These are phyloP conservation scores for Xestia sexstrigata DNA, from an alignment of 2,888 invertebrate genomes.

Conservation along the genomic window DNA sequence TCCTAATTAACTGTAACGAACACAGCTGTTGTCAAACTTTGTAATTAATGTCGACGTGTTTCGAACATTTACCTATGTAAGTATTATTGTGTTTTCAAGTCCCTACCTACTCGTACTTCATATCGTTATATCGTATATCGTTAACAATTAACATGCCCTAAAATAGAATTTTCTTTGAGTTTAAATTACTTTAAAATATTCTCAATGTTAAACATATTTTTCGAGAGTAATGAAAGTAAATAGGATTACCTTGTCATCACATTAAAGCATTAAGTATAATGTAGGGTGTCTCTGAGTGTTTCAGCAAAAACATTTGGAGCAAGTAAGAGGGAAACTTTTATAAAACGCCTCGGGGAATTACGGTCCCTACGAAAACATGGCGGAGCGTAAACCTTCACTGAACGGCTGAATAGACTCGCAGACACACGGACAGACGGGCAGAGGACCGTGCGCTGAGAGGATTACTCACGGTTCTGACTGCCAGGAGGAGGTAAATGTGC, in stretches of 20 bases:
- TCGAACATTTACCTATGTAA: not conserved
- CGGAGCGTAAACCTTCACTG: slow-evolving; percentile 3
- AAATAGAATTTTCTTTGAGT: not conserved
- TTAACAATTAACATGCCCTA: not conserved
- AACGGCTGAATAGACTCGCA: not conserved
- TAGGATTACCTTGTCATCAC: slow-evolving; percentile 17
- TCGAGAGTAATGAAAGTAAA: slow-evolving; percentile 1
- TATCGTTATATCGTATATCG: too few relatives aligned
- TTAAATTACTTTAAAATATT: not conserved
- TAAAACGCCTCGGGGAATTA: slow-evolving; percentile 27
- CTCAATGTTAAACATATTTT: not conserved
- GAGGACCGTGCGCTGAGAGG: not conserved
- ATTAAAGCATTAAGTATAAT: slow-evolving; percentile 15
- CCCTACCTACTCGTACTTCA: too few relatives aligned
- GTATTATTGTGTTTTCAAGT: not conserved
- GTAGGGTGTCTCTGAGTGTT: slow-evolving; percentile 12
- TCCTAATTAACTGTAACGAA: slow-evolving; percentile 34
- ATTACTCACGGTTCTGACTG: not conserved
- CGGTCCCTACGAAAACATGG: slow-evolving; percentile 9
- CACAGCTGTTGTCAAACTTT: slow-evolving; percentile 22
- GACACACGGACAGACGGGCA: not conserved
- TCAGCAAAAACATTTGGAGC: slow-evolving; percentile 25
- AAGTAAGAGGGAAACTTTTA: slow-evolving; percentile 23
- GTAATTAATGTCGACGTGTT: slow-evolving; percentile 4
- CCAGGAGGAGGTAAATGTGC: slow-evolving; percentile 2